These are phyloP conservation scores for Papilio gigon DNA, from an alignment of 2,888 invertebrate species.

Conservation along the genomic window DNA sequence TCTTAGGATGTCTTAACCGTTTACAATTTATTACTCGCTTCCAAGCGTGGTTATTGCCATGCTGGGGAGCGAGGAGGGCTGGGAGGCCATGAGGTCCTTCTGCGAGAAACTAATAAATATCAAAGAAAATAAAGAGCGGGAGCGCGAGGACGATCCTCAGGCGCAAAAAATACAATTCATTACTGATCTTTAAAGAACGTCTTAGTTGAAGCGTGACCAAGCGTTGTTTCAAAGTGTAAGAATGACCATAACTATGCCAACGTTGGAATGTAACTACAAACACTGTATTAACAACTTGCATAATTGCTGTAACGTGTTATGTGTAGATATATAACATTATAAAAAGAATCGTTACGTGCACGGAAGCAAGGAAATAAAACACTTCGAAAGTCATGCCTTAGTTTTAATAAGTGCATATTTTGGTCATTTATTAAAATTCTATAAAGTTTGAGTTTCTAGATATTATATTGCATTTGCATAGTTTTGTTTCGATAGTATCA, in stretches of 20 bases:
- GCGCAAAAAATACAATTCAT: background rate
- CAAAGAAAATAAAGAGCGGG: no score
- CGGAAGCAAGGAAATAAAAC: conserved; percentile 16
- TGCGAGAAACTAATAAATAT: no score
- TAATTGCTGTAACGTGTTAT: conserved; percentile 23
- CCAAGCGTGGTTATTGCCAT: no score
- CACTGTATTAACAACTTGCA: conserved; percentile 6
- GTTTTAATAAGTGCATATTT: background rate
- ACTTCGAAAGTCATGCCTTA: conserved; percentile 25
- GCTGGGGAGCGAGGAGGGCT: no score
- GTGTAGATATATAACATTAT: conserved; percentile 28
- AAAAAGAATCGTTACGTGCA: conserved; percentile 29
- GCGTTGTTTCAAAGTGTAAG: conserved; percentile 3
- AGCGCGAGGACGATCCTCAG: no score
- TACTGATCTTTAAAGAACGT: background rate
- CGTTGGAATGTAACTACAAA: conserved; percentile 22
- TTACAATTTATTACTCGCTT: no score
- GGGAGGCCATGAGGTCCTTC: no score
- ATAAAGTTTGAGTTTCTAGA: background rate
- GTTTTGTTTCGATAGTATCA: background rate
- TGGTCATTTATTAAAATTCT: conserved; percentile 7
- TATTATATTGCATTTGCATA: background rate
- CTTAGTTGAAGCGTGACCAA: conserved; percentile 5
- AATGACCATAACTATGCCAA: conserved; percentile 20
- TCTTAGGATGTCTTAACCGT: no score